Evolutionary conservation across 2,888 invertebrate genomes (phyloP).

Genomic region (Kryphioiulus occultus): DNA sequence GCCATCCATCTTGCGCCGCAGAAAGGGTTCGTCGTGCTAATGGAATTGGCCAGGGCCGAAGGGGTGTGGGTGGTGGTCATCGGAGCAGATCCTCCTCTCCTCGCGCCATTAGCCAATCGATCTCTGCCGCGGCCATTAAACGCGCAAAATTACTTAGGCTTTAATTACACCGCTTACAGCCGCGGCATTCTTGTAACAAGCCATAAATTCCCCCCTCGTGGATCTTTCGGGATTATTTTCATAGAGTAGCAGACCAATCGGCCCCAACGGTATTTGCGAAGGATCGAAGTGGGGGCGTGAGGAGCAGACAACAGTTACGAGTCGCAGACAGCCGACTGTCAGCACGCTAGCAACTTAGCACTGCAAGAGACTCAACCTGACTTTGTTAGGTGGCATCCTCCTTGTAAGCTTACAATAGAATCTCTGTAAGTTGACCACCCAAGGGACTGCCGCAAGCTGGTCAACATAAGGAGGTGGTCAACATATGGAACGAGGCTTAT

Average conservation of each 20-base stretch:
- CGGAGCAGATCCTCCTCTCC: not conserved
- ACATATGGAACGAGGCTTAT: no score
- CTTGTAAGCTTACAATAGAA: no score
- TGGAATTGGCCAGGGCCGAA: not conserved
- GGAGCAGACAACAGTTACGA: no score
- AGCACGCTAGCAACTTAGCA: no score
- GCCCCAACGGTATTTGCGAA: not conserved
- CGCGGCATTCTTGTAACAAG: not conserved
- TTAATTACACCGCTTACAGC: constrained; percentile 5
- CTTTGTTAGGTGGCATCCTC: no score
- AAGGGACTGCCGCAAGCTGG: no score
- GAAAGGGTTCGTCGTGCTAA: not conserved
- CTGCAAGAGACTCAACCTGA: no score
- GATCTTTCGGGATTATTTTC: constrained; percentile 5
- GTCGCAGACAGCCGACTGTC: no score
- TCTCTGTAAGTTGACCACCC: no score
- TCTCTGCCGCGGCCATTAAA: not conserved
- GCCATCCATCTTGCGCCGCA: not conserved
- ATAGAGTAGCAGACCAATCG: not conserved
- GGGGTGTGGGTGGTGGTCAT: not conserved
- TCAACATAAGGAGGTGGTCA: no score
- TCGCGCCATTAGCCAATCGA: not conserved
- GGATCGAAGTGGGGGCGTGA: not conserved
- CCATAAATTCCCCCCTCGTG: not conserved
- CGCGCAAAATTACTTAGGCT: not conserved